Evolutionary conservation across 2,113 vertebrate species (phyloP).

Genomic region (Megaleporinus macrocephalus): DNA sequence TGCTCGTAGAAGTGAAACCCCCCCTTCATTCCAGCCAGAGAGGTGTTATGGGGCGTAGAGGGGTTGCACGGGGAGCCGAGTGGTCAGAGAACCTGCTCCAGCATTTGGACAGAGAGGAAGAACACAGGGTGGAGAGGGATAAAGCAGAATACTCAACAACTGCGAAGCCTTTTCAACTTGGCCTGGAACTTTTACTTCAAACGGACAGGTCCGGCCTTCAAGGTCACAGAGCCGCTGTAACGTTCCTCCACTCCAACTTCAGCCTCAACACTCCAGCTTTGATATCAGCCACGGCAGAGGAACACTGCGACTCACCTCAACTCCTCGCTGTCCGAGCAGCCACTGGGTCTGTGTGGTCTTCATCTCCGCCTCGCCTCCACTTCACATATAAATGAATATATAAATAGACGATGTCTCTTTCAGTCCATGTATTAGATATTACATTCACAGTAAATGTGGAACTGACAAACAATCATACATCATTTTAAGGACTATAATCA

Average conservation of each 20-base stretch:
- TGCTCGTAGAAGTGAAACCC: neutral
- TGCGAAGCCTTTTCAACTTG: constrained; percentile 31
- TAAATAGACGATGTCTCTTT: too few species aligned
- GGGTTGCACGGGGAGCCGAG: neutral
- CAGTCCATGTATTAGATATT: neutral
- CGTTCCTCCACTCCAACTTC: constrained; percentile 21
- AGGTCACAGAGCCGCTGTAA: constrained; percentile 13
- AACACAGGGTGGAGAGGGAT: constrained; percentile 24
- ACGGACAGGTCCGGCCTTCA: constrained; percentile 22
- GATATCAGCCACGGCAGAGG: neutral
- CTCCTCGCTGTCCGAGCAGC: neutral
- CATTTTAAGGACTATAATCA: too few species aligned
- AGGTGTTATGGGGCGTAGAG: neutral
- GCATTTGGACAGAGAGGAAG: constrained; percentile 2
- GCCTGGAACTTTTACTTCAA: constrained; percentile 35
- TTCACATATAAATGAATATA: too few species aligned
- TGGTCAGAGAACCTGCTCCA: neutral
- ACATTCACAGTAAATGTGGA: too few species aligned
- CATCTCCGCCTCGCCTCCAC: too few species aligned
- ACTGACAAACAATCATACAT: too few species aligned
- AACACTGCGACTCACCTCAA: neutral
- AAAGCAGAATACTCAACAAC: constrained; percentile 40
- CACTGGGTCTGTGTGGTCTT: neutral
- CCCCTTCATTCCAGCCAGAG: neutral
- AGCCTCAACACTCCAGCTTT: neutral